phyloP scores from a whole-genome alignment of 2,113 vertebrate species.

The Boleophthalmus pectinirostris region DNA sequence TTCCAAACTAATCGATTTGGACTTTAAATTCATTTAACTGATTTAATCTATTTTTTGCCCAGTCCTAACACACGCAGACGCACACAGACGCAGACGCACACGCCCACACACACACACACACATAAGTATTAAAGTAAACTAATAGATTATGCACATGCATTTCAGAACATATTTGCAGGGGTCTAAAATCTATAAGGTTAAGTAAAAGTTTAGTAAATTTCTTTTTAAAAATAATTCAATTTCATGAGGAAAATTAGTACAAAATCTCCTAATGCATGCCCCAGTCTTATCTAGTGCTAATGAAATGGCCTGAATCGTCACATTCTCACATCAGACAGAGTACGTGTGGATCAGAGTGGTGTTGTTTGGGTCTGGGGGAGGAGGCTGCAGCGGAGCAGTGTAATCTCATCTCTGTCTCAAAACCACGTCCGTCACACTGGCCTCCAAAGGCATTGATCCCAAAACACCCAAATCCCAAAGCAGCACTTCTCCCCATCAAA shows the following conservation, averaged over 20 bases:
- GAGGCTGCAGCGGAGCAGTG: conserved; percentile 7
- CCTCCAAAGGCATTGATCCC: background rate
- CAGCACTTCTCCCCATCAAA: background rate
- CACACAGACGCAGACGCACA: no score
- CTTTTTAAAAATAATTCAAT: background rate
- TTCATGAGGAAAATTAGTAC: background rate
- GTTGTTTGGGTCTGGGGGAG: conserved; percentile 9
- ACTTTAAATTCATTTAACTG: no score
- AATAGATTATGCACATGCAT: no score
- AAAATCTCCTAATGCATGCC: background rate
- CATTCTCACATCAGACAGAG: background rate
- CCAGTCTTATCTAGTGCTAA: background rate
- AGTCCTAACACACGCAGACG: no score
- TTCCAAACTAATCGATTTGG: no score
- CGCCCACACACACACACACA: no score
- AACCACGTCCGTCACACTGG: background rate
- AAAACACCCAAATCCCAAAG: background rate
- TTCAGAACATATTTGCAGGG: no score
- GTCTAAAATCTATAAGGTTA: background rate
- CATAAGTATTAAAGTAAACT: no score
- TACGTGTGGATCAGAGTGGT: conserved; percentile 19
- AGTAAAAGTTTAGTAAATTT: background rate
- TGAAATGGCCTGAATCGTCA: conserved; percentile 1
- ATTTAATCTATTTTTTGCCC: no score
- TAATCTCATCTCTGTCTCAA: conserved; percentile 13